Base-by-base conservation (phyloP, 2,888 invertebrate species). In the Nebria salina region DNA sequence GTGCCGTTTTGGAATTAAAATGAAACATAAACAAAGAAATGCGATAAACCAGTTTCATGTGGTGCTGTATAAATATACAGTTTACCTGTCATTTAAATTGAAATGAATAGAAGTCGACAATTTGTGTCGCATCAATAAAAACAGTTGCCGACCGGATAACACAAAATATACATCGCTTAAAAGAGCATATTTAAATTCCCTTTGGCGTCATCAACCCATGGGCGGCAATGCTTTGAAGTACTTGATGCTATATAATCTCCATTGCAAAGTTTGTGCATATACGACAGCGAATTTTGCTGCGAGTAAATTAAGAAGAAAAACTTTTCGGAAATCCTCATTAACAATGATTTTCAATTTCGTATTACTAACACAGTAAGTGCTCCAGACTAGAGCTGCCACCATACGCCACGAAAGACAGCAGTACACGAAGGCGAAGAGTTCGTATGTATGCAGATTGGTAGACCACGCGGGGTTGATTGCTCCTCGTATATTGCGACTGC, bases 301-400 rank as follows among this genome's bases (percentile, higher is more conserved):
- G 68, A 77, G 74, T 82, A 82, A 84, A 84, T 84, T 83, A 83
- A 83, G 83, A 83, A 82, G 83, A 84, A 83, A 84, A 84, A 84
- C 77, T 82, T 84, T 82, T 81, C 54, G 82, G 79, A 77, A 76
- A 82, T 84, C 78, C 83, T 84, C 84, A 84, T 84, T 84, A 84
- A 84, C 83, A 83, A 82, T 82, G 84, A 83, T 85, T 85, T 83
- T 84, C 85, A 84, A 84, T 85, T 84, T 83, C 74, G 78, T 81
- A 77, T 82, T 83, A 84, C 75, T 54, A 54, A 75, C 82, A 82
- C 76, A 65, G 76, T 72, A 34, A 25, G 34, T 26, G n/a, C 34
- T n/a, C 9, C 13, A 7, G 70, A 70, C 5, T 70, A 25, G 70
- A 15, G 25, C 72, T 7, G 26, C 26, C 72, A 41, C n/a, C 34